phyloP scores from a whole-genome alignment of 2,113 vertebrate genomes.

The Scalopus aquaticus region DNA sequence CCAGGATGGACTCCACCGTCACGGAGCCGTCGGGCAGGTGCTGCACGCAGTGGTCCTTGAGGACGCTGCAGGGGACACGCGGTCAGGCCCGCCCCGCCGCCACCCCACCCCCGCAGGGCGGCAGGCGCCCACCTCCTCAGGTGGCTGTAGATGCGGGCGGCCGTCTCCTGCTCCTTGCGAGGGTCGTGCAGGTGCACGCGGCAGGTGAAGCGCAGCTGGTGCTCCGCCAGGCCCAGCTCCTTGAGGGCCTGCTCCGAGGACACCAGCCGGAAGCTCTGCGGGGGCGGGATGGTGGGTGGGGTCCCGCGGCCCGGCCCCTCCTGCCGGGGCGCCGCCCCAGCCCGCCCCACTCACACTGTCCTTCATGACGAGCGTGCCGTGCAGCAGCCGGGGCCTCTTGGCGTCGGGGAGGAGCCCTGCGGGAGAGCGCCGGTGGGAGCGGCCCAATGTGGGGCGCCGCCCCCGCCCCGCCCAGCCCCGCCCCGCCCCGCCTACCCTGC shows the following conservation, averaged over 20 bases:
- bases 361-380: constrained; percentile 96
- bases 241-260: constrained; percentile 96
- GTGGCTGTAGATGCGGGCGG: constrained; percentile 91
- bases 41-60: constrained; percentile 95
- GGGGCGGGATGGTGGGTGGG: fast-evolving
- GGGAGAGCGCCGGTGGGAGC: fast-evolving
- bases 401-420: constrained; percentile 91
- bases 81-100: not conserved
- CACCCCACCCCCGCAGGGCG: not conserved
- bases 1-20: constrained; percentile 97
- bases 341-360: constrained; percentile 89
- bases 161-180: constrained; percentile 93
- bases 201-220: constrained; percentile 97
- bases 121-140: constrained; percentile 90
- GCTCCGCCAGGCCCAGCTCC: constrained; percentile 95
- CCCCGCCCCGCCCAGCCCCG: fast-evolving
- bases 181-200: constrained; percentile 94
- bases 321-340: fast-evolving
- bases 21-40: constrained; percentile 96
- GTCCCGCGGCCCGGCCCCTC: not conserved
- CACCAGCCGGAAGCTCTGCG: constrained; percentile 93
- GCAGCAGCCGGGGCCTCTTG: constrained; percentile 94
- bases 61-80: constrained; percentile 80
- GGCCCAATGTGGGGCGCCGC: fast-evolving
- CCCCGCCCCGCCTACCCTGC: constrained; percentile 83